A percentile compares a stretch with the other conserved stretches of the same genome.
phyloP scores from a whole-genome alignment of 37 sponge, comb jelly and placozoan species.

The Tethya wilhelma region DNA sequence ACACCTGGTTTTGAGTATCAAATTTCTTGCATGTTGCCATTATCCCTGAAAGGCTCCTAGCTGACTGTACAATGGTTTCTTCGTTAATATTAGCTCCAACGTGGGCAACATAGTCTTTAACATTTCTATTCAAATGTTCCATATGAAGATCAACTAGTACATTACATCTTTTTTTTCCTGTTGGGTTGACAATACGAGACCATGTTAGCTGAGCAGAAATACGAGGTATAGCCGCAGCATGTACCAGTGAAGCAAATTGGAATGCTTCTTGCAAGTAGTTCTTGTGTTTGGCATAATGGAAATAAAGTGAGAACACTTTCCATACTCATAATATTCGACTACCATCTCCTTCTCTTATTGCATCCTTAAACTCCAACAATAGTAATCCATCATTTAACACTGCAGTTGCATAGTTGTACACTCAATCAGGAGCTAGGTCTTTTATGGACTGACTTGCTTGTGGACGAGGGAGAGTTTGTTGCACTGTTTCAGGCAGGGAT shows the following conservation, averaged over 20 bases:
- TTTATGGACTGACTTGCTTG: not conserved
- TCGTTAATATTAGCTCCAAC: too few relatives aligned
- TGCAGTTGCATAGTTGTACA: conserved; percentile 29
- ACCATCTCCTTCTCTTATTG: conserved; percentile 51
- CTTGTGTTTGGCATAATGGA: conserved; percentile 9
- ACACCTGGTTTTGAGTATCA: too few relatives aligned
- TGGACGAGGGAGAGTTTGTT: not conserved
- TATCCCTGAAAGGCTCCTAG: too few relatives aligned
- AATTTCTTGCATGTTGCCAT: too few relatives aligned
- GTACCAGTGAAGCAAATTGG: not conserved
- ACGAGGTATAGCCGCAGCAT: conserved; percentile 37
- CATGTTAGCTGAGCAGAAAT: conserved; percentile 29
- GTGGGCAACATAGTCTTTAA: conserved; percentile 28
- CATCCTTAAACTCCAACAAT: conserved; percentile 39
- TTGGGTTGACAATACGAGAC: conserved; percentile 17
- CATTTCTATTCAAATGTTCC: conserved; percentile 29
- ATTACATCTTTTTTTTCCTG: conserved; percentile 20
- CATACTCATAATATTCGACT: conserved; percentile 18
- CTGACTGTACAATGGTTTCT: too few relatives aligned
- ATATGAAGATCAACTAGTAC: conserved; percentile 41
- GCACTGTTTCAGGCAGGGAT: not conserved
- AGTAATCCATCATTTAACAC: conserved; percentile 45
- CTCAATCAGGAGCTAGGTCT: not conserved
- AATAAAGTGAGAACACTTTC: conserved; percentile 40
- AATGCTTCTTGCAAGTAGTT: conserved; percentile 41